Evolutionary conservation across 64 coral and sea anemone genomes (phyloP), one percentile per base, ranked within the genome.

Genomic region (Pocillopora verrucosa): DNA sequence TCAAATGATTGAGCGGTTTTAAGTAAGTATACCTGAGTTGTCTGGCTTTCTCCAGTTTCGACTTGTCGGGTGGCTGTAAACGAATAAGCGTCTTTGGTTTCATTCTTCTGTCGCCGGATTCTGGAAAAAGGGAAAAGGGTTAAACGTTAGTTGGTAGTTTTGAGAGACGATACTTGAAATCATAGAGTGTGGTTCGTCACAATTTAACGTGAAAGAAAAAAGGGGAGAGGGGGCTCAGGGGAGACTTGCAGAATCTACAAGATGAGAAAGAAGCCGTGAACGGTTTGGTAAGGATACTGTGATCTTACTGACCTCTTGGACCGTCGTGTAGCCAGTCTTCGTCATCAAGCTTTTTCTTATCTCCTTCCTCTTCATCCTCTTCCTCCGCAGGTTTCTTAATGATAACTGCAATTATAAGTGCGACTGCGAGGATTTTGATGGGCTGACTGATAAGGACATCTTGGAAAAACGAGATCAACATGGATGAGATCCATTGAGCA

Each of bases 391-490:
- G 95, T 74, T 97, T 97, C 88, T 97, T 97, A 72, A 97, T 87
- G 12, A 97, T 94, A n/a, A 91, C 37, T 3, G 95, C 95, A 10
- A 97, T 84, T 16, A 97, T 68, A 12, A 97, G 77, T n/a, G 91
- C 95, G 58, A 97, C 82, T 65, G 57, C 91, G 12, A 97, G 86
- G 41, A 97, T 92, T 86, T 97, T 60, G 19, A 96, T 82, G 1
- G 95, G 95, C 60, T 96, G 95, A 60, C 95, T 96, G 30, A 96
- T 78, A 0, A 96, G 95, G 1, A 96, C 95, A 37, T 96, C 95
- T 88, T 96, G 95, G 14, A 96, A 96, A 62, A 97, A 97, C 26
- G 95, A 97, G 19, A 97, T 91, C 58, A 97, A 84, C 95, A 97
- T 97, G 56, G 95, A 93, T 0, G 95, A 93, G 34, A 97, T 82